A percentile compares a stretch with the other conserved stretches of the same genome.
Evolutionary conservation across 2,888 invertebrate species (phyloP).

Genomic region (Tenthredo mesomela): DNA sequence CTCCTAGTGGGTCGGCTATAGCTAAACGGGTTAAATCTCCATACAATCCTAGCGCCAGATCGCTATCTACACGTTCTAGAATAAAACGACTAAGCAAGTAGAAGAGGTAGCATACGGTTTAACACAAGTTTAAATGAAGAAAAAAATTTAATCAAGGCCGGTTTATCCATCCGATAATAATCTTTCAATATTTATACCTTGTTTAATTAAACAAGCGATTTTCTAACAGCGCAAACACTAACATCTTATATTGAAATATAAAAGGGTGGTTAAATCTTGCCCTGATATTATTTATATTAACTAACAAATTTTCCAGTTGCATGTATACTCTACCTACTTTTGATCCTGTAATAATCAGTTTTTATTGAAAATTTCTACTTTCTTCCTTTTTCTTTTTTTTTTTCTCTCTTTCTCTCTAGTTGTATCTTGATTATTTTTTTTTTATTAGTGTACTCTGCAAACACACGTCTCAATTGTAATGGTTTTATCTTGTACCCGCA

Average conservation of each 20-base stretch:
- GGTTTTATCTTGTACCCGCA: background rate
- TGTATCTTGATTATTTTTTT: slow-evolving; percentile 21
- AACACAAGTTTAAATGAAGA: slow-evolving; percentile 22
- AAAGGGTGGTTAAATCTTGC: slow-evolving; percentile 22
- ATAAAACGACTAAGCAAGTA: slow-evolving; percentile 74
- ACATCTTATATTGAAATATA: background rate
- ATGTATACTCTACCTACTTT: slow-evolving; percentile 19
- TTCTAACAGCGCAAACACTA: background rate
- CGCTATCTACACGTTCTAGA: slow-evolving; percentile 73
- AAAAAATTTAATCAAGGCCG: slow-evolving; percentile 25
- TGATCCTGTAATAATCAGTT: slow-evolving; percentile 13
- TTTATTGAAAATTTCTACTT: slow-evolving; percentile 11
- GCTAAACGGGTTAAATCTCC: slow-evolving; percentile 73
- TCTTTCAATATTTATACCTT: slow-evolving; percentile 19
- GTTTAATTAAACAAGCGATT: background rate
- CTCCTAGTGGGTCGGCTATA: slow-evolving; percentile 64
- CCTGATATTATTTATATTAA: slow-evolving; percentile 47
- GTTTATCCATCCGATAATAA: background rate
- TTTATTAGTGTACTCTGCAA: background rate
- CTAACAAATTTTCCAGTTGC: slow-evolving; percentile 42
- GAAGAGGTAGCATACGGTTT: slow-evolving; percentile 58
- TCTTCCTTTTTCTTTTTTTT: background rate
- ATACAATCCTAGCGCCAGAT: slow-evolving; percentile 71
- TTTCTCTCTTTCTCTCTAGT: background rate
- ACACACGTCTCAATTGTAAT: slow-evolving; percentile 1